A percentile compares a stretch with the other conserved stretches of the same genome.
Evolutionary conservation across 2,888 invertebrate species (phyloP).

Genomic region (Andrena bicolor): DNA sequence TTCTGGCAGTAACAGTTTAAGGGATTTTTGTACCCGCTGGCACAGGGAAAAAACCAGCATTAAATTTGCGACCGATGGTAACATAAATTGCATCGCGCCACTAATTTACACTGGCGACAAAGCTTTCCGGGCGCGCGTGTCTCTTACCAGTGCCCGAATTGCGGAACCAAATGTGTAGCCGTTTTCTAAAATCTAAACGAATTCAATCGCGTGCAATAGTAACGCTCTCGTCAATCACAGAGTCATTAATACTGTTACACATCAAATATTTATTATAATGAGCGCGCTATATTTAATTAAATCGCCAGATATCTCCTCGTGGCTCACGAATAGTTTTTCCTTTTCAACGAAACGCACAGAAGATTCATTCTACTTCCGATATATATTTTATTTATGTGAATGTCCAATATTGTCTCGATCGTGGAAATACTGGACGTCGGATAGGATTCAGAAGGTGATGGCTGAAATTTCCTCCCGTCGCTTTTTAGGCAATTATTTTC

Average conservation of each 20-base stretch:
- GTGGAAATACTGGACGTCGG: background rate
- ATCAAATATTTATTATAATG: background rate
- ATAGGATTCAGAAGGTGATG: background rate
- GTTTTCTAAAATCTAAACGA: background rate
- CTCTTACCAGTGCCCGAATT: too few relatives aligned
- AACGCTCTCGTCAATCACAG: background rate
- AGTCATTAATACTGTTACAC: background rate
- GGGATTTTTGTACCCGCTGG: constrained; percentile 19
- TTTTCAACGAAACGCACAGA: constrained; percentile 12
- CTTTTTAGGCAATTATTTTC: constrained; percentile 7
- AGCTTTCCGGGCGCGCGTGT: background rate
- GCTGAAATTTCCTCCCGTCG: background rate
- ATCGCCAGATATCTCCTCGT: background rate
- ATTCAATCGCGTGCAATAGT: background rate
- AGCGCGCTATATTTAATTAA: constrained; percentile 3
- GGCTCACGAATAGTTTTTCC: background rate
- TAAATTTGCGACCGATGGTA: constrained; percentile 38
- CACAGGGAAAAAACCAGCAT: constrained; percentile 12
- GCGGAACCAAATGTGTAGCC: background rate
- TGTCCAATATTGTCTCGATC: background rate
- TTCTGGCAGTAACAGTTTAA: constrained; percentile 29
- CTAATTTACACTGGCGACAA: constrained; percentile 23
- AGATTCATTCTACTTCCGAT: background rate
- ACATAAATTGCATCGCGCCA: constrained; percentile 5
- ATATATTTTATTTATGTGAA: constrained; percentile 23